Evolutionary conservation across 1,140 invertebrate genomes (phyloP), one percentile per base, ranked within the genome.

Genomic region (Caenorhabditis remanei): DNA sequence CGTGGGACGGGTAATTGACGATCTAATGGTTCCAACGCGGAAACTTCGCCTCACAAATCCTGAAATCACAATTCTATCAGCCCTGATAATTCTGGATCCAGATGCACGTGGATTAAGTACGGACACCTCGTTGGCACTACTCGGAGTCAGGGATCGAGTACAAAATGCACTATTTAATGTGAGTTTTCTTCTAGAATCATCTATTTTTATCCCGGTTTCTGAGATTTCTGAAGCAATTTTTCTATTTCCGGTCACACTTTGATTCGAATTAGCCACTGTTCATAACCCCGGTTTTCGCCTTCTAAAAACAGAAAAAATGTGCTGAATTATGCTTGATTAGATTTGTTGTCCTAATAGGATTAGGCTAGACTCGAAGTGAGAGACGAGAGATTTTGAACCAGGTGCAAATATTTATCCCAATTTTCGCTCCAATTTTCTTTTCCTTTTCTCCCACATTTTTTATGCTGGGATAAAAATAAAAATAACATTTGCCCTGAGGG

Each of bases 161-260:
- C 88, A 89, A 53, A 88, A 75, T 55, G 88, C 88, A 13, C 88
- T 89, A n/a, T 89, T 89, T 24, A 79, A 79, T 50, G 71, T 79
- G 46, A 79, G 71, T 50, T 9, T 46, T 71, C 11, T n/a, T 48
- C 19, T 65, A 2, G 1, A 65, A 0, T 8, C 4, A 40, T 40
- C 19, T 65, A 40, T 65, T 65, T 65, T 13, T 65, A 16, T 32
- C 11, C 11, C 7, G 32, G 1, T 65, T 40, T 40, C 9, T 5
- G 40, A 40, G 11, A 2, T 40, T 65, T 65, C 6, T 65, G 32
- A 65, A 65, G 11, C 40, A 13, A 40, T 65, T 41, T 40, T 19
- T 71, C 65, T n/a, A 46, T 65, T 65, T 65, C 61, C 24, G 24
- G 61, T 65, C 61, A 65, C 61, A 65, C 61, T 65, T 9, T 65